Base-by-base conservation (phyloP, 2,113 vertebrate genomes). In the Spermophilus dauricus region DNA sequence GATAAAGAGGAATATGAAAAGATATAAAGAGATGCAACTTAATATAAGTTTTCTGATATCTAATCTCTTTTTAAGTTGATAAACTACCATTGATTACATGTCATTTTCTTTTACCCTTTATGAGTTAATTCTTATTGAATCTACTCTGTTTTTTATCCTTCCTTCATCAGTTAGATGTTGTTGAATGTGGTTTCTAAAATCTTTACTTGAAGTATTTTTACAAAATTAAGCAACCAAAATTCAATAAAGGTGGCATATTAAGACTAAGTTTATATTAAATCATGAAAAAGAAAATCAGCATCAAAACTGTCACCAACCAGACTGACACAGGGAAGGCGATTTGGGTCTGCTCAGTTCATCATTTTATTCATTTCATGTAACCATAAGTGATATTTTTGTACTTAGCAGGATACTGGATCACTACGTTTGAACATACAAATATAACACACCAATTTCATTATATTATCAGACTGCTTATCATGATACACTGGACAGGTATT, bases 161-260 rank as follows among this genome's bases (percentile, higher is more conserved):
- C 73, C 20, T 83, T 58, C n/a, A 78, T 32, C 89, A 58, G n/a
- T 32, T 89, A 82, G 39, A 72, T 58, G 67, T 81, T n/a, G 69
- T 4, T 80, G 30, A 96, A 65, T 77, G 11, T 70, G 9, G 81
- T 81, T 88, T 70, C 65, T 91, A 95, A 96, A 16, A 24, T 61
- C 34, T 48, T 63, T 24, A 18, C 26, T 91, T 76, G 48, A 76
- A 95, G 24, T 73, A 75, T 45, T 93, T 78, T 78, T 81, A 37
- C 5, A 87, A 76, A 93, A 14, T 81, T 85, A 56, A 80, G 45
- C 17, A 94, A 32, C 22, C 37, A 17, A 89, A 67, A 73, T 63
- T 65, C 92, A 80, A 65, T 84, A 83, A 94, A 94, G 24, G 22
- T n/a, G 0, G 30, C 34, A 70, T 28, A 26, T 20, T 75, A 61